Evolutionary conservation across 2,888 invertebrate species (phyloP).

Genomic region (Anorthoa munda): DNA sequence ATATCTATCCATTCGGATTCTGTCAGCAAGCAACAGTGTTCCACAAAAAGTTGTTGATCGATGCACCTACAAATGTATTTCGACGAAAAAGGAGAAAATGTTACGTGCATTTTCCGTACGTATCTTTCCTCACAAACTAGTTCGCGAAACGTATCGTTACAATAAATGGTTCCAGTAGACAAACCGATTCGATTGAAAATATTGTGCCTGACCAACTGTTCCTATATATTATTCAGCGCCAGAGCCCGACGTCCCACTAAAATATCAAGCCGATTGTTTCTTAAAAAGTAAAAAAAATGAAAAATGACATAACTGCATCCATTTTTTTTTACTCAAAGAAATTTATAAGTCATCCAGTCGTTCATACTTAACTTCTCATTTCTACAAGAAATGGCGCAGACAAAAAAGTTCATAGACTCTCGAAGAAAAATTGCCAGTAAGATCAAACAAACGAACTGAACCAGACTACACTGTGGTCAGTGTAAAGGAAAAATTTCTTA

Average conservation of each 20-base stretch:
- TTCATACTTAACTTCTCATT: conserved; percentile 65
- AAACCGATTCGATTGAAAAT: conserved; percentile 72
- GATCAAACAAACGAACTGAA: conserved; percentile 62
- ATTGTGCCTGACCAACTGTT: conserved; percentile 66
- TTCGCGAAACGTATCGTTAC: conserved; percentile 59
- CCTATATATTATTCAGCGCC: conserved; percentile 77
- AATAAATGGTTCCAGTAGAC: conserved; percentile 69
- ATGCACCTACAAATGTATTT: conserved; percentile 32
- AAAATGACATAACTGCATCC: conserved; percentile 53
- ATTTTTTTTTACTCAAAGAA: conserved; percentile 65
- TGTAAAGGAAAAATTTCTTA: conserved; percentile 85
- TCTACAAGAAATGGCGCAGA: conserved; percentile 62
- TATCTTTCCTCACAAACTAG: conserved; percentile 52
- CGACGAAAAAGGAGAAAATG: conserved; percentile 20
- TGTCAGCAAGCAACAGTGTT: conserved; percentile 7
- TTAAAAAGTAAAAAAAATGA: conserved; percentile 60
- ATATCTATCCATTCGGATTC: neutral
- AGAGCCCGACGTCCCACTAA: conserved; percentile 60
- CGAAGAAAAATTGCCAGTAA: conserved; percentile 68
- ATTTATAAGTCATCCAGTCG: conserved; percentile 66
- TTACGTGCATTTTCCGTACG: conserved; percentile 26
- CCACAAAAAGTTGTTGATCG: conserved; percentile 23
- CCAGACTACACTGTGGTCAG: conserved; percentile 78
- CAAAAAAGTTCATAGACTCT: conserved; percentile 51
- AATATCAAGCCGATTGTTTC: conserved; percentile 67